These are phyloP conservation scores for Phthorimaea operculella DNA, from an alignment of 1,140 invertebrate species.

Conservation along the genomic window DNA sequence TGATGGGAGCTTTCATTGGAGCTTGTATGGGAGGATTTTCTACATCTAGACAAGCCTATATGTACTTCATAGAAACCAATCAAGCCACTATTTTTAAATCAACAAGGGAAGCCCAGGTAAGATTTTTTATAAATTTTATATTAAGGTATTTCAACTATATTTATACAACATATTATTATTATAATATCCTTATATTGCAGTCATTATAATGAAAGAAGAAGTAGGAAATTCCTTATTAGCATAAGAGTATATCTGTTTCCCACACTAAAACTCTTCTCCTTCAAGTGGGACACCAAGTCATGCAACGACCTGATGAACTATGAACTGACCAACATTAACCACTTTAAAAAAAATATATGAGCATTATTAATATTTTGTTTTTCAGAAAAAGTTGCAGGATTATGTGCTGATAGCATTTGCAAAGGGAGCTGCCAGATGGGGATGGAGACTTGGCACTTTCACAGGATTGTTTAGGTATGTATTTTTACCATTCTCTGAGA, in stretches of 20 bases:
- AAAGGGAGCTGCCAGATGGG: slow-evolving; percentile 75
- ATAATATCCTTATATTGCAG: no score
- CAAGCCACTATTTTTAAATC: slow-evolving; percentile 75
- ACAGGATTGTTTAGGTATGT: slow-evolving; percentile 70
- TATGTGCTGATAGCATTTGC: slow-evolving; percentile 72
- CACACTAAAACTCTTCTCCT: no score
- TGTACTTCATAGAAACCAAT: slow-evolving; percentile 79
- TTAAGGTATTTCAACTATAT: no score
- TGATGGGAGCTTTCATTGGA: slow-evolving; percentile 69
- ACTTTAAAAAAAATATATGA: no score
- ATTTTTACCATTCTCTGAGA: neutral
- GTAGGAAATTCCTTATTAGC: no score
- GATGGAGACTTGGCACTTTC: slow-evolving; percentile 73
- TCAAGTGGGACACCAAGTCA: no score
- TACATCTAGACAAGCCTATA: slow-evolving; percentile 69
- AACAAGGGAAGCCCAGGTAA: slow-evolving; percentile 76
- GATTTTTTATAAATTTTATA: slow-evolving; percentile 3
- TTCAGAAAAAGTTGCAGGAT: slow-evolving; percentile 75
- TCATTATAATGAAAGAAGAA: no score
- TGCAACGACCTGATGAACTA: no score
- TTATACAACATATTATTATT: no score
- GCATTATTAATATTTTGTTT: no score
- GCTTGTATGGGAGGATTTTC: slow-evolving; percentile 72
- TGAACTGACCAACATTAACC: no score
- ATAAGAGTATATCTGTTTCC: no score